Base-by-base conservation (phyloP, 2,113 vertebrate species). In the Sapajus apella region DNA sequence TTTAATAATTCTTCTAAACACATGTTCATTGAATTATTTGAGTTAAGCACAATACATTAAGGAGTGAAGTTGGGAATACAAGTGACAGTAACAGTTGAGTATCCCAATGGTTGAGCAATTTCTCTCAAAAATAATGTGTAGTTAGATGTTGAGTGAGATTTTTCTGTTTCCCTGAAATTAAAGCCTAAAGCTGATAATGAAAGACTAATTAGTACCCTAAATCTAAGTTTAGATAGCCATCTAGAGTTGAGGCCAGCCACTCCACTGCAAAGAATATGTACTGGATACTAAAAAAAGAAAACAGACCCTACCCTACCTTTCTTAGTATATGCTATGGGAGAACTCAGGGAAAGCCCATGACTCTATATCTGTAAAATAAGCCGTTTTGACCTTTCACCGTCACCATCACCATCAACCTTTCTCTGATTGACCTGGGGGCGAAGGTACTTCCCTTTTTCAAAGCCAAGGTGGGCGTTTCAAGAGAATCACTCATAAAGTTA, bases 1-100 rank as follows among this genome's bases (percentile, higher is more conserved):
- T 85, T 86, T 89, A 92, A 61, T 79, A 11, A 55, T 85, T 96
- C 35, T 92, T 85, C 45, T 91, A 87, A 93, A 93, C 9, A 83
- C 32, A 81, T 81, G 79, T 55, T 91, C 10, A 92, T 86, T 91
- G 89, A 82, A 64, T 94, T 97, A 77, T 89, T 43, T 95, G 87
- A 96, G n/a, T 58, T 88, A 82, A 77, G n/a, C 16, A 80, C 30
- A 89, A 45, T n/a, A 55, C n/a, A 58, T 77, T 95, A 92, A 66
- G 27, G 55, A 94, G 45, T 40, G 66, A 16, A 92, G 27, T n/a
- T 94, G 58, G 45, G 21, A 90, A 87, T 47, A n/a, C 13, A 96
- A 66, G 21, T 77, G 90, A 61, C 5, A 76, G 25, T 72, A 88
- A 81, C 8, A 87, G 37, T 18, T 82, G 61, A 87, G 30, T 68